phyloP scores from a whole-genome alignment of 2,888 invertebrate species.

The Netelia inedita region DNA sequence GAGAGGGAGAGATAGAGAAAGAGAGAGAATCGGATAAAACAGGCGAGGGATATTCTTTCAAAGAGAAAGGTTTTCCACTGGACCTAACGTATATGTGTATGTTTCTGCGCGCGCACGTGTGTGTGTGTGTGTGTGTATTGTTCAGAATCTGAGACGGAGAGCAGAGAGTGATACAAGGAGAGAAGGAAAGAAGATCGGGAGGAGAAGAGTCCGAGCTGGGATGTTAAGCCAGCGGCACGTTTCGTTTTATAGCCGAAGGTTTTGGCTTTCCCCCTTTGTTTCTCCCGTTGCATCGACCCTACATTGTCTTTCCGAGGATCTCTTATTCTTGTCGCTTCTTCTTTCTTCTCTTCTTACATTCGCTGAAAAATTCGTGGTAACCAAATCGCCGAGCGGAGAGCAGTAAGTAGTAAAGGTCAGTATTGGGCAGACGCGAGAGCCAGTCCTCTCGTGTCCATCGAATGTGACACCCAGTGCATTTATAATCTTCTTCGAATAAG shows the following conservation, averaged over 20 bases:
- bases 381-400: not conserved
- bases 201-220: constrained; percentile 35
- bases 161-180: constrained; percentile 13
- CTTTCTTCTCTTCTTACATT: constrained; percentile 8
- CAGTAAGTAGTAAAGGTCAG: constrained; percentile 2
- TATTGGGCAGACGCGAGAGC: not conserved
- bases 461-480: too few species aligned
- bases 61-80: constrained; percentile 18
- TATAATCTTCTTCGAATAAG: too few species aligned
- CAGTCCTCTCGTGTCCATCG: too few species aligned
- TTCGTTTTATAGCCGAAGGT: constrained; percentile 42
- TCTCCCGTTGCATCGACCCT: constrained; percentile 44
- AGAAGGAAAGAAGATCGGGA: constrained; percentile 40
- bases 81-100: constrained; percentile 19
- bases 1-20: not conserved
- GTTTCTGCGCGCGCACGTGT: too few species aligned
- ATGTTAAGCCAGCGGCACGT: constrained; percentile 61
- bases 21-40: not conserved
- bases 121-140: not conserved
- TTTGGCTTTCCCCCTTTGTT: constrained; percentile 8
- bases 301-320: constrained; percentile 10
- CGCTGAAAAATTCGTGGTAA: constrained; percentile 24
- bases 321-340: constrained; percentile 35
- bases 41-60: constrained; percentile 30
- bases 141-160: constrained; percentile 18